Evolutionary conservation across 2,888 invertebrate species (phyloP).

Genomic region (Pyralis farinalis): DNA sequence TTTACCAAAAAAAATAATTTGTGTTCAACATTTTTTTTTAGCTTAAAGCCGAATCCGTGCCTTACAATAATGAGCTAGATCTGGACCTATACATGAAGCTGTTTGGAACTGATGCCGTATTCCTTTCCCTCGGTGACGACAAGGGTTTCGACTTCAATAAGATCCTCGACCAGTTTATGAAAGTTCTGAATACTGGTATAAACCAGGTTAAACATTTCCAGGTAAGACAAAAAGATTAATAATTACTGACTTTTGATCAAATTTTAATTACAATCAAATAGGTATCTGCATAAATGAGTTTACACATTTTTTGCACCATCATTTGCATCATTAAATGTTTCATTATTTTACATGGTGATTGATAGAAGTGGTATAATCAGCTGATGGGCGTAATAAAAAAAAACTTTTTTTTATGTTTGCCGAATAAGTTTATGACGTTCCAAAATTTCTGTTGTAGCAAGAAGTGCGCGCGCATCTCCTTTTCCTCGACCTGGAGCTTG

Average conservation of each 20-base stretch:
- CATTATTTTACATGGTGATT: too few relatives aligned
- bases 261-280: too few relatives aligned
- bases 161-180: constrained; percentile 83
- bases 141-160: constrained; percentile 80
- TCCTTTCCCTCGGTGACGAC: constrained; percentile 85
- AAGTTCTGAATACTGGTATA: constrained; percentile 80
- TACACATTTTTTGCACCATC: too few relatives aligned
- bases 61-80: constrained; percentile 84
- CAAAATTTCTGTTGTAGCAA: constrained; percentile 53
- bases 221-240: constrained; percentile 43
- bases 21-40: constrained; percentile 30
- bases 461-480: constrained; percentile 84
- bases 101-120: constrained; percentile 92
- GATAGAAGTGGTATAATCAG: too few relatives aligned
- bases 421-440: too few relatives aligned
- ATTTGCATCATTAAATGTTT: too few relatives aligned
- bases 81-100: constrained; percentile 90
- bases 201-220: constrained; percentile 85
- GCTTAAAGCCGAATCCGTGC: constrained; percentile 62
- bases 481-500: constrained; percentile 89
- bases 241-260: neutral
- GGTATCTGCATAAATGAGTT: too few relatives aligned
- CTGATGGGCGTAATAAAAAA: too few relatives aligned
- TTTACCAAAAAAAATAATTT: too few relatives aligned
- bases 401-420: too few relatives aligned